phyloP scores from a whole-genome alignment of 2,113 vertebrate genomes.

The Lepus americanus region DNA sequence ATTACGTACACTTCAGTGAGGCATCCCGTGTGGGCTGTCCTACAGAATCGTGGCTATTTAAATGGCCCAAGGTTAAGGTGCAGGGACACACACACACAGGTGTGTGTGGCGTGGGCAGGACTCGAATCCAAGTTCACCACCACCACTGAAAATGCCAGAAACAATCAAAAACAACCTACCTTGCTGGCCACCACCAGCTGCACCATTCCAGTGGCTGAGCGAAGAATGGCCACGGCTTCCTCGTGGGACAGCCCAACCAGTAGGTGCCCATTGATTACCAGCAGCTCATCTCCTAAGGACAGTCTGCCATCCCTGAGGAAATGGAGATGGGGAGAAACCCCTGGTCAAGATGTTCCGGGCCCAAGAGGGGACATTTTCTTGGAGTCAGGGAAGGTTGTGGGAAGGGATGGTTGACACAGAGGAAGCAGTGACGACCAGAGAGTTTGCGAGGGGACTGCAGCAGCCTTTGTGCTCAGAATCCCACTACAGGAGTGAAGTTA shows the following conservation, averaged over 20 bases:
- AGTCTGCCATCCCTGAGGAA: constrained; percentile 95
- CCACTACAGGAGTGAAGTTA: not conserved
- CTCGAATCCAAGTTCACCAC: not conserved
- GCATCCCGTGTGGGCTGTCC: no score
- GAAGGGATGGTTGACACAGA: not conserved
- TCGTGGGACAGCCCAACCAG: constrained; percentile 96
- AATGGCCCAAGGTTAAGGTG: not conserved
- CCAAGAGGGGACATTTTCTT: not conserved
- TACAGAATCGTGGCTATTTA: not conserved
- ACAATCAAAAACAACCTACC: constrained; percentile 86
- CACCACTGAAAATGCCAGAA: not conserved
- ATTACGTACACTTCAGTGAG: not conserved
- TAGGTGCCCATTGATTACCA: constrained; percentile 97
- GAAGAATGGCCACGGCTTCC: constrained; percentile 94
- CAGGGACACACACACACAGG: fast-evolving
- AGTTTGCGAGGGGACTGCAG: not conserved
- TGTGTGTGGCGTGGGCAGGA: not conserved
- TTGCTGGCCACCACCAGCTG: constrained; percentile 96
- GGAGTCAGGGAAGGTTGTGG: not conserved
- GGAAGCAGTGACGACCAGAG: no score
- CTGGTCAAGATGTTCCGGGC: constrained; percentile 68
- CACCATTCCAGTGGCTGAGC: constrained; percentile 92
- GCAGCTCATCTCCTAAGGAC: constrained; percentile 93
- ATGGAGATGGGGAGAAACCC: constrained; percentile 67
- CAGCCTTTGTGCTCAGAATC: not conserved